phyloP scores from a whole-genome alignment of 2,113 vertebrate species.

The Dromiciops gliroides region DNA sequence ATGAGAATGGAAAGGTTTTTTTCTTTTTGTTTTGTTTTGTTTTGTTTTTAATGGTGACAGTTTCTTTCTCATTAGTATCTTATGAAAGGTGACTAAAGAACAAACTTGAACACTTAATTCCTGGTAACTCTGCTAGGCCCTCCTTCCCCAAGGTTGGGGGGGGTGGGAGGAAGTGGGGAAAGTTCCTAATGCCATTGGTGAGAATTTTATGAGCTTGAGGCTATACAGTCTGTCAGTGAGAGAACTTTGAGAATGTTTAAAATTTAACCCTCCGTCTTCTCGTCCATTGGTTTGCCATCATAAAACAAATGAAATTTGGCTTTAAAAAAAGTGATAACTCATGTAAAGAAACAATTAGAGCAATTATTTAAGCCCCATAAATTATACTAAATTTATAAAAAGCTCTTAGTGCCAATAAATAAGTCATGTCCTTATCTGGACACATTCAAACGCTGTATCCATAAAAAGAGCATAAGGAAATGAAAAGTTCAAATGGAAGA shows the following conservation, averaged over 20 bases:
- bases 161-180: neutral
- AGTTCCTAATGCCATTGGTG: neutral
- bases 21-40: neutral
- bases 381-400: conserved; percentile 82
- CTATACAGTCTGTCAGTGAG: conserved; percentile 33
- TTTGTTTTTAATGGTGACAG: neutral
- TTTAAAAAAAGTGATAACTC: conserved; percentile 74
- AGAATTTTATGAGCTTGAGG: conserved; percentile 51
- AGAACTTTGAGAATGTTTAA: conserved; percentile 45
- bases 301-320: conserved; percentile 74
- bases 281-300: conserved; percentile 51
- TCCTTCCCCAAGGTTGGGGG: conserved; percentile 55
- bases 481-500: conserved; percentile 80
- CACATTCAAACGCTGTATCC: conserved; percentile 78
- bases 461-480: conserved; percentile 78
- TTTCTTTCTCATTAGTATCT: conserved; percentile 53
- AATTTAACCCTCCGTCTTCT: conserved; percentile 68
- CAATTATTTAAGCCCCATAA: conserved; percentile 77
- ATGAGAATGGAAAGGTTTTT: neutral
- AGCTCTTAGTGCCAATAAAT: conserved; percentile 81
- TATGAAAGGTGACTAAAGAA: conserved; percentile 25
- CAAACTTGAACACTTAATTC: conserved; percentile 45
- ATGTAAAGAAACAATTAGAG: conserved; percentile 77
- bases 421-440: conserved; percentile 77
- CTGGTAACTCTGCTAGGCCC: conserved; percentile 37